A percentile compares a stretch with the other conserved stretches of the same genome.
These are phyloP conservation scores for Epirrhoe alternata DNA, from an alignment of 2,888 invertebrate species.

Conservation along the genomic window DNA sequence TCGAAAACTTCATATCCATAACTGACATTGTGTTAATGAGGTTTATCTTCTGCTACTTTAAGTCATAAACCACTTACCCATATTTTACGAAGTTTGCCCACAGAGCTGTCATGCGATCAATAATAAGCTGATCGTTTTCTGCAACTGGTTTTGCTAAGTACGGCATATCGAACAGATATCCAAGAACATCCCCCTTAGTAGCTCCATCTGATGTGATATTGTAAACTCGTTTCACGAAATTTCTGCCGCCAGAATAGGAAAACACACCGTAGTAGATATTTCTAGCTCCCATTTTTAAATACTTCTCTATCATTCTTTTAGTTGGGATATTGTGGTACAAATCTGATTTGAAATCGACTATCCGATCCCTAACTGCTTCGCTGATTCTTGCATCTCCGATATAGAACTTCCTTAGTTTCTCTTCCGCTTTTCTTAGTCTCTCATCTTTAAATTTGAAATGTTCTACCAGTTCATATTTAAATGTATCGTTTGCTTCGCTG, in stretches of 20 bases:
- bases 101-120: conserved; percentile 38
- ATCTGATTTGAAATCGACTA: conserved; percentile 47
- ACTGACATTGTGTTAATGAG: too few species aligned
- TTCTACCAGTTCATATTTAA: conserved; percentile 26
- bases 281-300: conserved; percentile 48
- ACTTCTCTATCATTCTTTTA: conserved; percentile 52
- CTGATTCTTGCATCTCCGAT: conserved; percentile 43
- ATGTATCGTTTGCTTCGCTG: conserved; percentile 19
- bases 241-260: conserved; percentile 60
- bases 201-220: conserved; percentile 52
- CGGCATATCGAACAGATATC: conserved; percentile 57
- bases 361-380: conserved; percentile 29
- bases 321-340: conserved; percentile 42
- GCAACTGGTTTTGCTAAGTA: conserved; percentile 43
- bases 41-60: background rate
- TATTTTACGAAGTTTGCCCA: conserved; percentile 57
- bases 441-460: conserved; percentile 39
- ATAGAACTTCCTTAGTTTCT: conserved; percentile 46
- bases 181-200: conserved; percentile 55
- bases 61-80: conserved; percentile 44
- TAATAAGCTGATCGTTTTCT: conserved; percentile 50
- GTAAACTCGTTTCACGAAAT: conserved; percentile 49
- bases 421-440: conserved; percentile 39
- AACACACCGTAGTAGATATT: conserved; percentile 61
- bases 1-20: too few species aligned